A percentile compares a stretch with the other conserved stretches of the same genome.
phyloP scores from a whole-genome alignment of 92 coral and sea anemone species.

The Heliopora coerulea region DNA sequence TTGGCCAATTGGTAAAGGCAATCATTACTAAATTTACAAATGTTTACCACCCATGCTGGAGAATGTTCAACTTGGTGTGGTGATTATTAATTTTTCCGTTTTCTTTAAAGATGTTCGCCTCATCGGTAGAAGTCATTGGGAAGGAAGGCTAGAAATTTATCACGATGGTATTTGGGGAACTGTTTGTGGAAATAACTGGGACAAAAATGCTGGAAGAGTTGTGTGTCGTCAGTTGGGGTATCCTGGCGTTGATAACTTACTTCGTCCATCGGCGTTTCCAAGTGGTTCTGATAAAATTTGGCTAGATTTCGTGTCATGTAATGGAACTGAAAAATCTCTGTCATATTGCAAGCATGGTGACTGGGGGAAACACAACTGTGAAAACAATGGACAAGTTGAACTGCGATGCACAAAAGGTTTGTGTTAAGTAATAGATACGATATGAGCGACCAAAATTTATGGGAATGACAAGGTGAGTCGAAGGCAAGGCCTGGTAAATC shows the following conservation, averaged over 20 bases:
- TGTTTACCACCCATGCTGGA: too few species aligned
- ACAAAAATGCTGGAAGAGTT: not conserved
- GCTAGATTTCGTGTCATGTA: not conserved
- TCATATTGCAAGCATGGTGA: not conserved
- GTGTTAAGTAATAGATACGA: not conserved
- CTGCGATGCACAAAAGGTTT: not conserved
- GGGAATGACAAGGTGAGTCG: too few species aligned
- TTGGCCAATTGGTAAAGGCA: too few species aligned
- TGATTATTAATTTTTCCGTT: not conserved
- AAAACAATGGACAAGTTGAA: not conserved
- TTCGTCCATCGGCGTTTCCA: not conserved
- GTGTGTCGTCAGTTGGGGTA: conserved; percentile 5
- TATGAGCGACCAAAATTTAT: too few species aligned
- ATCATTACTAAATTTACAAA: too few species aligned
- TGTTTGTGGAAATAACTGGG: not conserved
- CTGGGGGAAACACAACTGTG: not conserved
- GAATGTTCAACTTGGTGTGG: too few species aligned
- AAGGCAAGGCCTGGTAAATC: too few species aligned
- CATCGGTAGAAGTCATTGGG: not conserved
- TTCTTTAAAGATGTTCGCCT: not conserved
- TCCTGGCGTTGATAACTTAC: not conserved
- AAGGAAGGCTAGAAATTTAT: conserved; percentile 8
- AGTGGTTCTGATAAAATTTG: not conserved
- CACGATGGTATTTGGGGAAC: not conserved
- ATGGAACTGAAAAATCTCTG: conserved; percentile 2